Evolutionary conservation across 2,113 vertebrate genomes (phyloP), one percentile per base, ranked within the genome.

Genomic region (Ivindomyrus marchei): DNA sequence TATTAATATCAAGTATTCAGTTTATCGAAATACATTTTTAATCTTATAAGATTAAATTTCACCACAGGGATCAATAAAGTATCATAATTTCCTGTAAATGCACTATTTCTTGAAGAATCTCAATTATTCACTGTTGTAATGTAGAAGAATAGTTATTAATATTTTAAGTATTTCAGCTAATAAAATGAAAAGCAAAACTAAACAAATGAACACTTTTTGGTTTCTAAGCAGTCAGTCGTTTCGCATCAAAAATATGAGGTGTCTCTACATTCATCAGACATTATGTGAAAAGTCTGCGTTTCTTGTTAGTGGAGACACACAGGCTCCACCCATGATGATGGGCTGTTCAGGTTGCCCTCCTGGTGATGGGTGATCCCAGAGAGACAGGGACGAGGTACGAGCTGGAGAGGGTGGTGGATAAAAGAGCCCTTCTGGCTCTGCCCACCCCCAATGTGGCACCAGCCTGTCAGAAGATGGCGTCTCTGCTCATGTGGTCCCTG

Each of bases 401-500:
- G 6, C 10, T 7, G 39, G 88, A 11, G 31, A 90, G 46, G 58
- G 6, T 56, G 7, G 45, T 21, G 36, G 80, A 91, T 93, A 93
- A 92, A 92, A 87, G 36, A 88, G 21, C 17, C 0, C 47, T 39
- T 47, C 74, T 58, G 42, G 2, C n/a, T 88, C 53, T 85, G 66
- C 21, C 88, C 11, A 10, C 11, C 83, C 87, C 85, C 8, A 70
- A 8, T 49, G 36, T 39, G 42, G 3, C 47, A 56, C 66, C 7
- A n/a, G 17, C 24, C 49, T 88, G 4, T 19, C 21, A 66, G 84
- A 92, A 70, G 88, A 93, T 93, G 92, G 87, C 53, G 46, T 10
- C 47, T 4, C 62, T 90, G 24, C 36, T 91, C 3, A 66, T 90
- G 9, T 88, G 88, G 46, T 83, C 89, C 66, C 27, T 92, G 39